A percentile compares a stretch with the other conserved stretches of the same genome.
Conservation (phyloP, 2,797 vertebrate genomes). For the Cheirogaleus major region DNA sequence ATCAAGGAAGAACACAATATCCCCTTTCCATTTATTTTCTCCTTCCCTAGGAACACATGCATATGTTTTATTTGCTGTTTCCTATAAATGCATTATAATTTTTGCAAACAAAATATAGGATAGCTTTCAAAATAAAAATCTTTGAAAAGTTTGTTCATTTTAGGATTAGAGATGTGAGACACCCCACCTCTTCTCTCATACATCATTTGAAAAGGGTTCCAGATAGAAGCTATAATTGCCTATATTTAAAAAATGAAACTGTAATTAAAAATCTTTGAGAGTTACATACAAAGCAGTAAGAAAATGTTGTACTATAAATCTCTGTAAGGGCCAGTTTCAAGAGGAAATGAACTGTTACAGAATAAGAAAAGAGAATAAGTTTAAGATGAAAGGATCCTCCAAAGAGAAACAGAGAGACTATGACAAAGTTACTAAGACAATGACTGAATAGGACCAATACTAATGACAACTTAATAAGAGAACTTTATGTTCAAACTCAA, state of each 20-base stretch:
- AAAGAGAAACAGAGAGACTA: neutral
- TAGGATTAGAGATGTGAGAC: neutral
- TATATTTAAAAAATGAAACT: neutral
- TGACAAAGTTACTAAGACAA: neutral
- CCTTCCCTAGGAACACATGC: neutral
- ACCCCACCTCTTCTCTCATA: neutral
- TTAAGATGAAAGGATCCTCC: neutral
- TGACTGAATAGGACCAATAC: neutral
- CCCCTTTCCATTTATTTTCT: neutral
- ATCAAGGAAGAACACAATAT: neutral
- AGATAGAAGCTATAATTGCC: neutral
- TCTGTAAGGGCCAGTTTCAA: neutral
- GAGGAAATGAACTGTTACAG: neutral
- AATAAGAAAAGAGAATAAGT: neutral
- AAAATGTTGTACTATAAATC: neutral
- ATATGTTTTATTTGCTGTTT: slow-evolving; percentile 19
- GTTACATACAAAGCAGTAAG: neutral
- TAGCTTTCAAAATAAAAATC: neutral
- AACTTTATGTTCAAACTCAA: neutral
- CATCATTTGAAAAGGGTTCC: neutral
- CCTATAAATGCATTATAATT: neutral
- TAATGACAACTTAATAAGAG: neutral
- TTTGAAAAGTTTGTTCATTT: neutral
- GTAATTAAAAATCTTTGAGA: neutral
- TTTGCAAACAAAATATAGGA: neutral